These are phyloP conservation scores for Thyatira batis DNA, from an alignment of 2,888 invertebrate genomes.

Conservation along the genomic window DNA sequence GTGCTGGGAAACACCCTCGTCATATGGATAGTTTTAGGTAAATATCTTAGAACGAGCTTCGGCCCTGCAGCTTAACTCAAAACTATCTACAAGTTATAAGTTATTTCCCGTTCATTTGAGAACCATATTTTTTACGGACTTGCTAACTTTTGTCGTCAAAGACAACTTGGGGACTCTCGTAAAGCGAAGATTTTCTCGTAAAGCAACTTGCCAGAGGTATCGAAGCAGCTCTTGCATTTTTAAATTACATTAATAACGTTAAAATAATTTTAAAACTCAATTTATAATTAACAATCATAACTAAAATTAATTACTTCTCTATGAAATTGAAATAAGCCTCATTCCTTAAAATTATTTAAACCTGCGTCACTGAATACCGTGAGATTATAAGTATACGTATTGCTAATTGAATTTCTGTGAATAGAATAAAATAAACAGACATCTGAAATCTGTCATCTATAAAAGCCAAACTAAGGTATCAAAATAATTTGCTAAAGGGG, in stretches of 20 bases:
- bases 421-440: background rate
- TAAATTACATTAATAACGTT: background rate
- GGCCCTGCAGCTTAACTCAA: background rate
- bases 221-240: background rate
- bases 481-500: background rate
- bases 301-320: no score
- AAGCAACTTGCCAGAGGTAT: no score
- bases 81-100: background rate
- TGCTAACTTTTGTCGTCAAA: background rate
- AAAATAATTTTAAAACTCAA: no score
- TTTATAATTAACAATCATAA: no score
- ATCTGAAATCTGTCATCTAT: background rate
- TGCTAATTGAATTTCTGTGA: background rate
- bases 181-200: no score
- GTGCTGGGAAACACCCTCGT: conserved; percentile 93
- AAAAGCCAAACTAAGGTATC: background rate
- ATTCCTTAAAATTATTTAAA: no score
- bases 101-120: background rate
- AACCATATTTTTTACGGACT: background rate
- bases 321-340: no score
- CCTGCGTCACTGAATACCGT: no score
- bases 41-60: no score
- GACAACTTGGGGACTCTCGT: no score
- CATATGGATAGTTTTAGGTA: conserved; percentile 95
- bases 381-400: no score